phyloP scores from a whole-genome alignment of 2,113 vertebrate genomes.

The Hypanus sabinus region DNA sequence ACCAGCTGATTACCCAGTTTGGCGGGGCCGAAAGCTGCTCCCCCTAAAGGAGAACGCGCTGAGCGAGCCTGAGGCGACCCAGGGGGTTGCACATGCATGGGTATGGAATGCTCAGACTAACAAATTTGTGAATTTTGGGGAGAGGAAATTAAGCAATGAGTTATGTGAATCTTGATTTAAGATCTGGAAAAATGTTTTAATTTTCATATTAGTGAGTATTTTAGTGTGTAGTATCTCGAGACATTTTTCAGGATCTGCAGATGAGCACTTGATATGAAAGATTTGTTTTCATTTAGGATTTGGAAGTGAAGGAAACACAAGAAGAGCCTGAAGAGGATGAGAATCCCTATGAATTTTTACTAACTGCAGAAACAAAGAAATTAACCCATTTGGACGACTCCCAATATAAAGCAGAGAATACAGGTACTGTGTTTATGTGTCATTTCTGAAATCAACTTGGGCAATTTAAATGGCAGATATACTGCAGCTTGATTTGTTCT shows the following conservation, averaged over 20 bases:
- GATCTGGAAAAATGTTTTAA: not conserved
- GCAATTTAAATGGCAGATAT: not conserved
- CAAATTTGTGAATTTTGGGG: not conserved
- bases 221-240: not conserved
- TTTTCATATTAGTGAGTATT: not conserved
- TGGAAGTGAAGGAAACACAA: constrained; percentile 39
- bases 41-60: too few species aligned
- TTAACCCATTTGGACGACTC: constrained; percentile 46
- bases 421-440: not conserved
- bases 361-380: constrained; percentile 83
- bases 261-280: not conserved
- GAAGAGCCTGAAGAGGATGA: constrained; percentile 61
- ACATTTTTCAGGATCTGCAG: not conserved
- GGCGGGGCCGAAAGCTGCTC: too few species aligned
- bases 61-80: too few species aligned
- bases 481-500: not conserved
- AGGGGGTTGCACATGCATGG: too few species aligned
- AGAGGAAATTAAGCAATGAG: not conserved
- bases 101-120: not conserved
- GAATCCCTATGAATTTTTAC: constrained; percentile 83
- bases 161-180: not conserved
- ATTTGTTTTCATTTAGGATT: constrained; percentile 23
- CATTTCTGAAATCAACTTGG: not conserved
- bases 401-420: constrained; percentile 1
- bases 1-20: too few species aligned